phyloP scores from a whole-genome alignment of 1,140 invertebrate genomes.

The Episyrphus balteatus region DNA sequence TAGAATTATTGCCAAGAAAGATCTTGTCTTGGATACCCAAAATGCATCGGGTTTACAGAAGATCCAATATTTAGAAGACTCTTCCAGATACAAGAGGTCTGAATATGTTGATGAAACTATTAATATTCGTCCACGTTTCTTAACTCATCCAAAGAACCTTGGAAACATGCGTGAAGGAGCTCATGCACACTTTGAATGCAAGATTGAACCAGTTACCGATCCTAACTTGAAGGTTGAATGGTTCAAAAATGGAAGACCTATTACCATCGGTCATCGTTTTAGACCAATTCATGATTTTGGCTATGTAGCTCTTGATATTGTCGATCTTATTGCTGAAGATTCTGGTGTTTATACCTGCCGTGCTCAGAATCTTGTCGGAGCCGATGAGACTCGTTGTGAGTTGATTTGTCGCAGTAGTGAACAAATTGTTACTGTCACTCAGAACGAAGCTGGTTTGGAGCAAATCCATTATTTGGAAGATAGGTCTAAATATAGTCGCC shows the following conservation, averaged over 20 bases:
- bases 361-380: constrained; percentile 78
- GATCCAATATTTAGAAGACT: constrained; percentile 83
- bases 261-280: constrained; percentile 82
- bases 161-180: constrained; percentile 80
- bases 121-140: constrained; percentile 68
- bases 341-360: constrained; percentile 83
- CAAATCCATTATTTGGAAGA: constrained; percentile 83
- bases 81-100: constrained; percentile 69
- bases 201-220: constrained; percentile 92
- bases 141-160: constrained; percentile 74
- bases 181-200: constrained; percentile 95
- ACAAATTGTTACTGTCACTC: constrained; percentile 70
- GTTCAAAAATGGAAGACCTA: constrained; percentile 81
- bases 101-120: constrained; percentile 75
- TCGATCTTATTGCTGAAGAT: constrained; percentile 86
- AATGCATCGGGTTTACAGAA: constrained; percentile 79
- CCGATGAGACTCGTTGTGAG: constrained; percentile 69
- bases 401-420: constrained; percentile 59
- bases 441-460: constrained; percentile 73
- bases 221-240: constrained; percentile 87
- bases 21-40: constrained; percentile 72
- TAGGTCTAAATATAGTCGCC: constrained; percentile 59
- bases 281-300: constrained; percentile 93
- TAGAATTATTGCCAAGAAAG: constrained; percentile 77
- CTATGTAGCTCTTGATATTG: constrained; percentile 84